Base-by-base conservation (phyloP, 2,113 vertebrate species). In the Neomonachus schauinslandi region DNA sequence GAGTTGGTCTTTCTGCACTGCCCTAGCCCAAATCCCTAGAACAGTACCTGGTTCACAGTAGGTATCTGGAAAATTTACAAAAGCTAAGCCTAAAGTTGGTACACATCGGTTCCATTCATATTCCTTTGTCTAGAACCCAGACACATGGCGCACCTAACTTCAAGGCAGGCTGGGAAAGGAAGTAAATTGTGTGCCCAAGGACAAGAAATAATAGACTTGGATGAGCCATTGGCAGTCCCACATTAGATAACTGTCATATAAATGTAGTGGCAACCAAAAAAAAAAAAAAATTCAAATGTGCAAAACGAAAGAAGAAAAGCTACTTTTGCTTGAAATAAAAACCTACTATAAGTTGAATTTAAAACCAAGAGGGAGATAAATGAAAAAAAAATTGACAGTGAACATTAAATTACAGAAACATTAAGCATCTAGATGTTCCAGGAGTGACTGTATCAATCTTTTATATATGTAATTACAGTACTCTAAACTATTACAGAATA, bases 241-340 rank as follows among this genome's bases (percentile, higher is more conserved):
- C 28, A 93, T 14, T 36, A 94, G 28, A 49, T 9, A 72, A 36
- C 9, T 71, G 7, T 61, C 42, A 67, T 31, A 36, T 86, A 95
- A 84, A 69, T 84, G 93, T 31, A 63, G 67, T 8, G 22, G 5
- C 33, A 77, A 18, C 21, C 31, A 67, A 14, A 55, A 39, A 63
- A 61, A 83, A 74, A 83, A 72, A 59, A 81, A 85, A 67, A 59
- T 36, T 3, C 28, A 85, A 85, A 82, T 67, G 63, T 77, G 51
- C 11, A 89, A 85, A 80, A 42, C 12, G 26, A 80, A 94, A 51
- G 39, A 7, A 55, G 3, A 83, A 89, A 93, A 55, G n/a, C 39
- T 89, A 42, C 4, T 67, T 96, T 51, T 74, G 21, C 61, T 84
- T 91, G 11, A 93, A 88, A 91, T 31, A 77, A 91, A 93, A 85